Evolutionary conservation across 2,797 vertebrate species (phyloP).

Genomic region (Arctocebus calabarensis): DNA sequence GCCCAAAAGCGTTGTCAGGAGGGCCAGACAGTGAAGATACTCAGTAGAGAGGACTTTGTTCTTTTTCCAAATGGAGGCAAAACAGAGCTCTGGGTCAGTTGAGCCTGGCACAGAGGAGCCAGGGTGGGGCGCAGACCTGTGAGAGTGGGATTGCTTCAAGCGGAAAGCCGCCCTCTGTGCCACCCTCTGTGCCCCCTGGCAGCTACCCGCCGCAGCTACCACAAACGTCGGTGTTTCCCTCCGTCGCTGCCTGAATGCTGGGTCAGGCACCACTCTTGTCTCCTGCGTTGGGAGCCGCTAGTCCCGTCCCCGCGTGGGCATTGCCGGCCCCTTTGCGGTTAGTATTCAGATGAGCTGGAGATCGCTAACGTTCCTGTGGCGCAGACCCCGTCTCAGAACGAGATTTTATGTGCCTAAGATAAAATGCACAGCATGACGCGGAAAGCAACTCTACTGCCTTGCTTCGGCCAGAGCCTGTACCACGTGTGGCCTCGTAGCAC

Average conservation of each 20-base stretch:
- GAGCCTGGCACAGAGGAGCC: background rate
- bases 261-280: background rate
- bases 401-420: slow-evolving; percentile 7
- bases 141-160: background rate
- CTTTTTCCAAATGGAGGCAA: slow-evolving; percentile 12
- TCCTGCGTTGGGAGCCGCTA: background rate
- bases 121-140: too few species aligned
- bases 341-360: background rate
- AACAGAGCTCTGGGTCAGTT: background rate
- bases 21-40: background rate
- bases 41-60: background rate
- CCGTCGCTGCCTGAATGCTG: background rate
- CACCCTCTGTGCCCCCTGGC: fast-evolving
- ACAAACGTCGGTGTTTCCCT: background rate
- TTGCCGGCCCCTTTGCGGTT: background rate
- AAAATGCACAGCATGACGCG: background rate
- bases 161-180: background rate
- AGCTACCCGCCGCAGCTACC: background rate
- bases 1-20: background rate
- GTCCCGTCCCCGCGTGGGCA: background rate
- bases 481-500: background rate
- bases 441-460: background rate
- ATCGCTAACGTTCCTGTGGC: background rate
- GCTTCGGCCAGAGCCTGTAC: background rate
- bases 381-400: background rate